Conservation (phyloP, 2,113 vertebrate species). For the Columbina picui region DNA sequence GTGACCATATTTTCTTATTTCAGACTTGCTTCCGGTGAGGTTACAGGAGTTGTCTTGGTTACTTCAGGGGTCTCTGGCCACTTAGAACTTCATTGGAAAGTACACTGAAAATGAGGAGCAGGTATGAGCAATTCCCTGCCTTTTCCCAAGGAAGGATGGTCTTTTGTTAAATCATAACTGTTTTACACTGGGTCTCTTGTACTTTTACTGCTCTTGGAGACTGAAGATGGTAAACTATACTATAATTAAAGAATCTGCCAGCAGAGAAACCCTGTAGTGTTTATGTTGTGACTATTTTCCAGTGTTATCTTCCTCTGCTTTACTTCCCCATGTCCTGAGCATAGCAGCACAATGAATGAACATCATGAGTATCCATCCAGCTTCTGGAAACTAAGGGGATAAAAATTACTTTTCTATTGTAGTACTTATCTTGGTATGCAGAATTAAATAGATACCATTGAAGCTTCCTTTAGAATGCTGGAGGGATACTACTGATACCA, state of each 20-base stretch:
- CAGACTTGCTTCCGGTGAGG: not conserved
- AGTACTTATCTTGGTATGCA: not conserved
- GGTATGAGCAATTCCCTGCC: not conserved
- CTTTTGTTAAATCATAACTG: not conserved
- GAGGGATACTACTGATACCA: not conserved
- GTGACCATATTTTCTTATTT: not conserved
- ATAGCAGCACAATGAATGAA: not conserved
- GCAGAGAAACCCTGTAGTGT: not conserved
- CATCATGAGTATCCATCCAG: not conserved
- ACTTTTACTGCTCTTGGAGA: not conserved
- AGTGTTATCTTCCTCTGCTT: not conserved
- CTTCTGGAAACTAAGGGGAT: not conserved
- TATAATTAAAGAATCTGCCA: not conserved
- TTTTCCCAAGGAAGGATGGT: not conserved
- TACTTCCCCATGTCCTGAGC: not conserved
- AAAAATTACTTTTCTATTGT: slow-evolving; percentile 1
- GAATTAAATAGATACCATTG: not conserved
- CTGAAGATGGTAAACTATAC: not conserved
- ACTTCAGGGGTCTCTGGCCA: not conserved
- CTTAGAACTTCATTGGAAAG: not conserved
- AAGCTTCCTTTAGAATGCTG: not conserved
- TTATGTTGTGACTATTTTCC: not conserved
- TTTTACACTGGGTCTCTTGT: not conserved
- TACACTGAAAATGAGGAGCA: not conserved
- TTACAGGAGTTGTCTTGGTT: not conserved